These are phyloP conservation scores for Nesometra sesokonis DNA, from an alignment of 35 echinoderm and acorn worm species.

Conservation along the genomic window DNA sequence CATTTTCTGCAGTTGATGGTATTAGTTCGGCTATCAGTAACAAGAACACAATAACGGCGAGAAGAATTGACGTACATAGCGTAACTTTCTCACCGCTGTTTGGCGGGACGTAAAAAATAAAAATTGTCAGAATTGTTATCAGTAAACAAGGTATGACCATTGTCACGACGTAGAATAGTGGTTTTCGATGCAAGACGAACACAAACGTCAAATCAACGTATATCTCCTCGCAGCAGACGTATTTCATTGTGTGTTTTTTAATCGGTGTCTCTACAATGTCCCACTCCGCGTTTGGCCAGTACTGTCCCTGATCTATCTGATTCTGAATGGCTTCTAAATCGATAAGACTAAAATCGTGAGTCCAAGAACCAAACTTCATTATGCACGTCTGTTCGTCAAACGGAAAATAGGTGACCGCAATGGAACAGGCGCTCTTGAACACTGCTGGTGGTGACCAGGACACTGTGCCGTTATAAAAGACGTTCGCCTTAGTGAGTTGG, in stretches of 20 bases:
- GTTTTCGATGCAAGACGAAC: constrained; percentile 73
- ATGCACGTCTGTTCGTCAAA: constrained; percentile 86
- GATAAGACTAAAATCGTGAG: constrained; percentile 65
- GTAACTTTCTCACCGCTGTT: constrained; percentile 88
- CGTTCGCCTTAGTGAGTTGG: constrained; percentile 49
- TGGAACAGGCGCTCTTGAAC: constrained; percentile 68
- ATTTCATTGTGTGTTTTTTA: constrained; percentile 45
- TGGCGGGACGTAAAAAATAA: constrained; percentile 86
- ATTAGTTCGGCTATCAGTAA: constrained; percentile 86
- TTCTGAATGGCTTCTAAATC: constrained; percentile 49
- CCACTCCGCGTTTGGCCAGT: constrained; percentile 86
- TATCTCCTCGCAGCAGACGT: constrained; percentile 63
- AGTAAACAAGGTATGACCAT: constrained; percentile 78
- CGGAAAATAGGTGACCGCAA: constrained; percentile 76
- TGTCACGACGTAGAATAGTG: constrained; percentile 86
- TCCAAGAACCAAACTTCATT: constrained; percentile 96
- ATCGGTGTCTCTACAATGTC: constrained; percentile 81
- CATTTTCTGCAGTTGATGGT: constrained; percentile 64
- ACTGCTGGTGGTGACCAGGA: constrained; percentile 76
- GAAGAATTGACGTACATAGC: constrained; percentile 78
- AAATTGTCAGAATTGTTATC: constrained; percentile 74
- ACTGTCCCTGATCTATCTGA: constrained; percentile 28
- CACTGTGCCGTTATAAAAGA: constrained; percentile 64
- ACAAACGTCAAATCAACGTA: constrained; percentile 76
- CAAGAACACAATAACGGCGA: constrained; percentile 88